phyloP scores from a whole-genome alignment of 1,140 invertebrate genomes.

The Nasonia vitripennis region DNA sequence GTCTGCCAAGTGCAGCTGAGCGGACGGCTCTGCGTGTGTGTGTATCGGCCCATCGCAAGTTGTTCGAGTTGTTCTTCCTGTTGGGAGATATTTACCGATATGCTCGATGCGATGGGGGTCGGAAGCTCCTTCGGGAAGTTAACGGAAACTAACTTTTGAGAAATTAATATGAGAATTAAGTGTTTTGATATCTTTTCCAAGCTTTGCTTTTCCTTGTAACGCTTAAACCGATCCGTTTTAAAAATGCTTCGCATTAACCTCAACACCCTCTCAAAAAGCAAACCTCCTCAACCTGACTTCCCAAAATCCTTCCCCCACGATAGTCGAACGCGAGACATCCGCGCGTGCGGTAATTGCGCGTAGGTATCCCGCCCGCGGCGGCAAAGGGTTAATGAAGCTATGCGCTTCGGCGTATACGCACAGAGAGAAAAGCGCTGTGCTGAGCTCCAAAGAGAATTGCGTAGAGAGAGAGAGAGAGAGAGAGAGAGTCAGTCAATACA shows the following conservation, averaged over 20 bases:
- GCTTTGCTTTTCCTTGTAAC: too few species aligned
- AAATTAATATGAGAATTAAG: too few species aligned
- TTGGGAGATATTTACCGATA: too few species aligned
- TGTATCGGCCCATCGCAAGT: too few species aligned
- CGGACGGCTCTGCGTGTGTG: background rate
- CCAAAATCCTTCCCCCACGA: background rate
- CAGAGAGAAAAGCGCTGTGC: background rate
- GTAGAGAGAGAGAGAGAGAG: background rate
- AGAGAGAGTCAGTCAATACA: slow-evolving; percentile 22
- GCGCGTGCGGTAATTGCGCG: slow-evolving; percentile 22
- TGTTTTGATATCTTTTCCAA: too few species aligned
- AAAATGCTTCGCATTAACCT: background rate
- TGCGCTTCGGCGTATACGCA: slow-evolving; percentile 1
- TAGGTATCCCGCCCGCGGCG: background rate
- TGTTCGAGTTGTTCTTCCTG: too few species aligned
- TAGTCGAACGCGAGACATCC: background rate
- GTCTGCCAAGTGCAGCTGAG: background rate
- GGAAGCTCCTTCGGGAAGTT: too few species aligned
- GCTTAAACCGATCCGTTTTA: too few species aligned
- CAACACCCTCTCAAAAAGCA: background rate
- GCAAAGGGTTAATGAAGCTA: slow-evolving; percentile 49
- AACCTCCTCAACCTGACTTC: background rate
- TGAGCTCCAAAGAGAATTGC: slow-evolving; percentile 32
- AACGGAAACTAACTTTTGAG: too few species aligned
- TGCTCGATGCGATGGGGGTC: too few species aligned